Evolutionary conservation across 2,113 vertebrate species (phyloP).

Genomic region (cat (Felis catus)): F.catus_Fca126_mat1.0 CM031419.1:99554001-99554500

Average conservation of each 20-base stretch:
- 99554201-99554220: not conserved
- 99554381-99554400: not conserved
- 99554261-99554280: not conserved
- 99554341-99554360: slow-evolving; percentile 31
- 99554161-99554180: not conserved
- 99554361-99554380: slow-evolving; percentile 5
- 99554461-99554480: slow-evolving; percentile 16
- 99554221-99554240: too few relatives aligned
- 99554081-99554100: not conserved
- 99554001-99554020: not conserved
- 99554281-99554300: not conserved
- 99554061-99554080: not conserved
- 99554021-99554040: not conserved
- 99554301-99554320: not conserved
- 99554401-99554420: not conserved
- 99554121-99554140: not conserved
- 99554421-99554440: not conserved
- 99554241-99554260: accelerated
- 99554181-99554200: accelerated
- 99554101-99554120: not conserved
- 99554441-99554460: not conserved
- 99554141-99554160: not conserved
- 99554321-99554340: not conserved
- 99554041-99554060: not conserved
- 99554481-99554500: slow-evolving; percentile 6